Conservation (phyloP, 1,140 invertebrate genomes). For the Drosophila elegans region DNA sequence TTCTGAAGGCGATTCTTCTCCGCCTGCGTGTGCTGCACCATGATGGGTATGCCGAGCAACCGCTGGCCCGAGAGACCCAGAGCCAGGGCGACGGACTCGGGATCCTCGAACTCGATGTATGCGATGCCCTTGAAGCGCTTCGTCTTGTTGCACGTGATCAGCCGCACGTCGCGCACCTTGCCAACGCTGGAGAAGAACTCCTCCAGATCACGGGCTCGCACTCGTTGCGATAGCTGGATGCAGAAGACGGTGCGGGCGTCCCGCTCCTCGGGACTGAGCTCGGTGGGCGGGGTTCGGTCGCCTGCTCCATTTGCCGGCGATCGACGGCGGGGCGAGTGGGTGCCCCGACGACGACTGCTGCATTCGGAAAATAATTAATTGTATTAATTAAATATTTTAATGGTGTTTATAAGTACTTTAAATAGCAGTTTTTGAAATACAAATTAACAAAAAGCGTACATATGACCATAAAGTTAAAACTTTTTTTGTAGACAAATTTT, state of each 20-base stretch:
- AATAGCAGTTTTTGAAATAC: no score
- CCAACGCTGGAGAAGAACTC: slow-evolving; percentile 99
- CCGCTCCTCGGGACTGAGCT: slow-evolving; percentile 98
- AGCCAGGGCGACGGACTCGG: slow-evolving; percentile 98
- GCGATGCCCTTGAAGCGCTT: slow-evolving; percentile 99
- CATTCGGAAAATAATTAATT: neutral
- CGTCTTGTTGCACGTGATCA: slow-evolving; percentile 99
- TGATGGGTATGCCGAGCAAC: slow-evolving; percentile 98
- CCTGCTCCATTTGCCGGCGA: slow-evolving; percentile 65
- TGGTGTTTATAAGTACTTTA: no score
- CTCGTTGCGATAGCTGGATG: slow-evolving; percentile 97
- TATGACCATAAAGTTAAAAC: neutral
- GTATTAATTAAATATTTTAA: slow-evolving; percentile 10
- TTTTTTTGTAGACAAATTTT: no score
- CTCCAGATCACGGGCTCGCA: slow-evolving; percentile 97
- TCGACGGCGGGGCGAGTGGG: slow-evolving; percentile 69
- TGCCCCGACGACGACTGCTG: slow-evolving; percentile 70
- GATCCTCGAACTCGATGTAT: slow-evolving; percentile 99
- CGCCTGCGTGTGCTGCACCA: slow-evolving; percentile 99
- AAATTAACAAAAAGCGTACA: neutral
- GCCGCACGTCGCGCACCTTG: slow-evolving; percentile 98
- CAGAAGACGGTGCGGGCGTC: slow-evolving; percentile 99
- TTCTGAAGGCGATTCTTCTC: slow-evolving; percentile 98
- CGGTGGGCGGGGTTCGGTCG: slow-evolving; percentile 86
- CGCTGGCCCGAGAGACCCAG: slow-evolving; percentile 98